A percentile compares a stretch with the other conserved stretches of the same genome.
These are phyloP conservation scores for Ictalurus punctatus DNA, from an alignment of 2,113 vertebrate species.

Conservation along the genomic window DNA sequence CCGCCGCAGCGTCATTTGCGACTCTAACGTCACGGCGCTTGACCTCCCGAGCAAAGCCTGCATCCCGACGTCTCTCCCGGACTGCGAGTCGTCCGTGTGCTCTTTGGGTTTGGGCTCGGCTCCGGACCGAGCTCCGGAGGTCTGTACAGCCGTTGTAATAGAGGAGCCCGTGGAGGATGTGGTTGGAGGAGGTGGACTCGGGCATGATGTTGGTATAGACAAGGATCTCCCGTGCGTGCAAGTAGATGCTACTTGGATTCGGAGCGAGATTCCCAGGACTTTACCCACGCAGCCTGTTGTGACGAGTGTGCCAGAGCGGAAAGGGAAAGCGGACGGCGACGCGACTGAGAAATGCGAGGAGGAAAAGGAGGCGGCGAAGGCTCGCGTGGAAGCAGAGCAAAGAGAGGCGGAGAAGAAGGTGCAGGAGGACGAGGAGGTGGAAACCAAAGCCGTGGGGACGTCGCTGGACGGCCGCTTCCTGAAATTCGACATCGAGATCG, in stretches of 20 bases:
- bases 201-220: neutral
- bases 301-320: constrained; percentile 48
- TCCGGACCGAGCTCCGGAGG: constrained; percentile 41
- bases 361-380: constrained; percentile 68
- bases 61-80: constrained; percentile 76
- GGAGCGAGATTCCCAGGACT: constrained; percentile 43
- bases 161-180: constrained; percentile 48
- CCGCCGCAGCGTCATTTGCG: constrained; percentile 95
- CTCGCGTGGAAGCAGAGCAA: constrained; percentile 71
- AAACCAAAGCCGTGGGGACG: constrained; percentile 96
- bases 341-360: constrained; percentile 63
- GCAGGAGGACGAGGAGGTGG: constrained; percentile 90
- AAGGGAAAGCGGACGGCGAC: constrained; percentile 7
- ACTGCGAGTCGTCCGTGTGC: constrained; percentile 57
- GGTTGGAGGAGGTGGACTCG: neutral
- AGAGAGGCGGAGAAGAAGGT: constrained; percentile 76
- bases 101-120: neutral
- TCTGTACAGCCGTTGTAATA: constrained; percentile 3
- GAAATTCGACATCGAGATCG: constrained; percentile 98
- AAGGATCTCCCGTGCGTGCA: constrained; percentile 54
- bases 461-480: constrained; percentile 94
- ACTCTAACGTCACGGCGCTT: constrained; percentile 92
- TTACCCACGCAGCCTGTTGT: constrained; percentile 46
- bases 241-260: neutral
- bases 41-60: constrained; percentile 88